phyloP scores from a whole-genome alignment of 2,888 invertebrate genomes.

The Bombylius major region DNA sequence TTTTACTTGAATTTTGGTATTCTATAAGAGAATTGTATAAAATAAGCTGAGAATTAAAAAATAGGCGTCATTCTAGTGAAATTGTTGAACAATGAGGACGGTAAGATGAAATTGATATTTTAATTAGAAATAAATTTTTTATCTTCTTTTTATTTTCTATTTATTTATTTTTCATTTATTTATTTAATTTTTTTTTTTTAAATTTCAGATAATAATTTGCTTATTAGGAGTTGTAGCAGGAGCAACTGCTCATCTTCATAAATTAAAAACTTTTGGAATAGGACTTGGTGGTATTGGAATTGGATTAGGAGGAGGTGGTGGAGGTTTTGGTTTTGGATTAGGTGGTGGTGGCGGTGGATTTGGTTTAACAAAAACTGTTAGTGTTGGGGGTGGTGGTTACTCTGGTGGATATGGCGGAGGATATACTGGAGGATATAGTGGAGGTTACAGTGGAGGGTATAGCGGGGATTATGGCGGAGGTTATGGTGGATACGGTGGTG shows the following conservation, averaged over 20 bases:
- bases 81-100: neutral
- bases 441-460: slow-evolving; percentile 1
- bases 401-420: slow-evolving; percentile 4
- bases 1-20: neutral
- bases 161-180: no score
- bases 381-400: slow-evolving; percentile 4
- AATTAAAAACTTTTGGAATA: neutral
- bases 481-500: slow-evolving; percentile 5
- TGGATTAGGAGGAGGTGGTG: slow-evolving; percentile 1
- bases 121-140: neutral
- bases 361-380: neutral
- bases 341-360: neutral
- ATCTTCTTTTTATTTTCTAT: no score
- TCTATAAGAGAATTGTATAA: neutral
- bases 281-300: slow-evolving; percentile 1
- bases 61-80: neutral
- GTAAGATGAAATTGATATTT: neutral
- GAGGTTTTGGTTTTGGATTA: slow-evolving; percentile 2
- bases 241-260: neutral
- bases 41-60: neutral
- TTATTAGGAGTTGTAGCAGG: neutral
- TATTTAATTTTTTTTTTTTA: neutral
- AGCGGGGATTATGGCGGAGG: neutral
- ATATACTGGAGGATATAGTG: slow-evolving; percentile 4
- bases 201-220: neutral